Evolutionary conservation across 2,797 vertebrate genomes (phyloP), one percentile per base, ranked within the genome.

Genomic region (Clarias laeviceps): DNA sequence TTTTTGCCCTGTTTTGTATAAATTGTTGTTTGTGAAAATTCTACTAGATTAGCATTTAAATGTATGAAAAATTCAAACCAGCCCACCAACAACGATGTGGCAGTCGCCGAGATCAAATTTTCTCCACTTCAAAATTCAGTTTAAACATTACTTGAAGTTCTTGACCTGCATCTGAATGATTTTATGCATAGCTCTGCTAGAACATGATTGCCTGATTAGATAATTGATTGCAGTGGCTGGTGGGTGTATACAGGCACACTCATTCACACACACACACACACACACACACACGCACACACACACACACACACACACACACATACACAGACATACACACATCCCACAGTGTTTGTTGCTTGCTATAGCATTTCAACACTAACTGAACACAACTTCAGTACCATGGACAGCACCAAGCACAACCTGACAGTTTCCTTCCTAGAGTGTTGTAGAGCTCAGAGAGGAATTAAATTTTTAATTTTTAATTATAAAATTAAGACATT

Each of bases 331-430:
- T 2, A 11, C 18, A 6, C 18, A 20, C 1, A 4, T 17, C 45
- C 50, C 72, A 56, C 32, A 80, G n/a, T 65, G 37, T 65, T 6
- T 50, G 40, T 24, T 54, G 24, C 40, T 14, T 29, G n/a, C 18
- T 66, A 22, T 54, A 80, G 62, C 79, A 66, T 17, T 22, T 77
- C 5, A 22, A 80, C n/a, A 50, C 37, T 15, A 37, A 29, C 37
- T 50, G 61, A 18, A 11, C 61, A 65, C 2, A 17, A 50, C 40
- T 54, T 80, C 79, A 80, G 79, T 40, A 80, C 79, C 79, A 80
- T 9, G 79, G 79, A 80, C 62, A 80, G 79, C 62, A 54, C 62
- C n/a, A 22, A 27, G 0, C 5, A n/a, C 24, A 45, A 2, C 8
- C 12, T 29, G 45, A 56, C 50, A 57, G 56, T 57, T 11, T 20